These are phyloP conservation scores for Ranitomeya variabilis DNA, from an alignment of 2,113 vertebrate genomes.

Conservation along the genomic window DNA sequence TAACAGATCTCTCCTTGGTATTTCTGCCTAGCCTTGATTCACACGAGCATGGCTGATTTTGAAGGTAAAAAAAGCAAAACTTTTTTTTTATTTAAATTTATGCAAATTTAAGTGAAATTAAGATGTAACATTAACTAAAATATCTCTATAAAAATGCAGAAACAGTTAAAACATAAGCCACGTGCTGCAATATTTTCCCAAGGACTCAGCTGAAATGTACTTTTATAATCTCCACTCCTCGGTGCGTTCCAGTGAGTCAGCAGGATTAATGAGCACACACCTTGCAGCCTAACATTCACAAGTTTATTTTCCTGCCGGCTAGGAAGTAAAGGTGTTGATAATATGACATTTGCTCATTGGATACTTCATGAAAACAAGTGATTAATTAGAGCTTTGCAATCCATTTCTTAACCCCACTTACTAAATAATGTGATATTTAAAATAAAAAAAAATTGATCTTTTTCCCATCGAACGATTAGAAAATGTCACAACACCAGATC, in stretches of 20 bases:
- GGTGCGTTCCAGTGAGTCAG: constrained; percentile 42
- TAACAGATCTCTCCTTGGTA: too few species aligned
- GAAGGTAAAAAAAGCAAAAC: too few species aligned
- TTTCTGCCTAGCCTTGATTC: too few species aligned
- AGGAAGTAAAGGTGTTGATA: constrained; percentile 53
- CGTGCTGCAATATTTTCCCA: neutral
- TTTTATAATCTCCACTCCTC: constrained; percentile 21
- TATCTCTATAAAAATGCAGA: neutral
- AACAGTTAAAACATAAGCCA: neutral
- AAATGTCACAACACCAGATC: constrained; percentile 34
- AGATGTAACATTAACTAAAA: too few species aligned
- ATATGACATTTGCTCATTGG: constrained; percentile 55
- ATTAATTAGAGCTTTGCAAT: constrained; percentile 45
- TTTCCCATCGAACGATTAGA: constrained; percentile 10
- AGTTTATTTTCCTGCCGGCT: constrained; percentile 21
- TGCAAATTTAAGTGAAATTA: too few species aligned
- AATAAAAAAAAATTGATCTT: constrained; percentile 17
- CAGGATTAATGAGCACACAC: constrained; percentile 45
- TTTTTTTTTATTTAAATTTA: too few species aligned
- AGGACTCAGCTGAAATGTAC: neutral
- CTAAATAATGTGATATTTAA: constrained; percentile 56
- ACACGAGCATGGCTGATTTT: too few species aligned
- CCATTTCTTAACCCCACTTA: constrained; percentile 38
- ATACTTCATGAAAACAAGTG: constrained; percentile 48
- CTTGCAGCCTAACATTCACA: constrained; percentile 49